Evolutionary conservation across 2,888 invertebrate species (phyloP).

Genomic region (Craniophora ligustri): DNA sequence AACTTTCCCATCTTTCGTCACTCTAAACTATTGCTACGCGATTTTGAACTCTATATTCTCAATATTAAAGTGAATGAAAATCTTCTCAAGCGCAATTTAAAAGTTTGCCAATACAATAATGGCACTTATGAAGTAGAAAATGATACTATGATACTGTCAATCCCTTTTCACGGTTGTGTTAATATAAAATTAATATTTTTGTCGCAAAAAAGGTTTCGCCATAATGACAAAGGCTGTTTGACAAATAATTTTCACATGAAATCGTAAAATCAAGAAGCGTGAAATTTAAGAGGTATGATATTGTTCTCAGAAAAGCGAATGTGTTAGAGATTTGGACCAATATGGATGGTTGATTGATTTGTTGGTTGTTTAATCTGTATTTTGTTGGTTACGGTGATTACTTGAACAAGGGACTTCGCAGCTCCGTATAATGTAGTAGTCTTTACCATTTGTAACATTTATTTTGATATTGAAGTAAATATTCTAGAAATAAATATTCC

Average conservation of each 20-base stretch:
- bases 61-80: slow-evolving; percentile 8
- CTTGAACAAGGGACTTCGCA: too few relatives aligned
- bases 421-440: too few relatives aligned
- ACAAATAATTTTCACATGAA: slow-evolving; percentile 70
- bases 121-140: slow-evolving; percentile 85
- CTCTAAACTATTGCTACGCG: slow-evolving; percentile 5
- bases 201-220: slow-evolving; percentile 59
- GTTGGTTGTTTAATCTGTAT: too few relatives aligned
- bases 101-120: slow-evolving; percentile 69
- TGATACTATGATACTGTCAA: slow-evolving; percentile 83
- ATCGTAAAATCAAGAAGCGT: slow-evolving; percentile 63
- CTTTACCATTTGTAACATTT: too few relatives aligned
- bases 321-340: slow-evolving; percentile 27
- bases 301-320: slow-evolving; percentile 41
- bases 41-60: slow-evolving; percentile 51
- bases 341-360: slow-evolving; percentile 20
- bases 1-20: slow-evolving; percentile 44
- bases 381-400: too few relatives aligned
- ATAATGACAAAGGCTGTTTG: slow-evolving; percentile 63
- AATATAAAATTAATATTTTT: slow-evolving; percentile 86
- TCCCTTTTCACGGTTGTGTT: slow-evolving; percentile 82
- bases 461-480: too few relatives aligned
- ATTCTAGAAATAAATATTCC: too few relatives aligned
- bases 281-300: slow-evolving; percentile 61
- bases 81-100: slow-evolving; percentile 22